phyloP scores from a whole-genome alignment of 2,113 vertebrate genomes.

The Vulpes lagopus region DNA sequence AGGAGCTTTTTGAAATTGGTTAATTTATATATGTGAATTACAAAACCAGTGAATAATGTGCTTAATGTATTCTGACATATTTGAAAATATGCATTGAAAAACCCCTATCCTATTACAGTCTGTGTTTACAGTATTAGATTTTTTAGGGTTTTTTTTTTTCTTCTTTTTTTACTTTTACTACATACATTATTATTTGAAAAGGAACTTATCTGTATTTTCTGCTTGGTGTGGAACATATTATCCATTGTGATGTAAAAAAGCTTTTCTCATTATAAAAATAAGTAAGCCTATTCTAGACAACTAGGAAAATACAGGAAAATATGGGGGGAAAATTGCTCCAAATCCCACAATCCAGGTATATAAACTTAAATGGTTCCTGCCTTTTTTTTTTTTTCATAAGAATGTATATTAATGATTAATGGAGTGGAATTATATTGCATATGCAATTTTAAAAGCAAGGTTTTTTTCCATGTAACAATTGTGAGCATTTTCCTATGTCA shows the following conservation, averaged over 20 bases:
- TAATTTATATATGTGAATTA: conserved; percentile 82
- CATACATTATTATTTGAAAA: conserved; percentile 65
- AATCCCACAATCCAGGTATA: not conserved
- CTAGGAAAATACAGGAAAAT: conserved; percentile 37
- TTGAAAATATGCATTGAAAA: conserved; percentile 62
- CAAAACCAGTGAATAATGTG: conserved; percentile 74
- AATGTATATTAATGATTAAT: conserved; percentile 29
- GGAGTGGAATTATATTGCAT: conserved; percentile 36
- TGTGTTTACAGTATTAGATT: conserved; percentile 22
- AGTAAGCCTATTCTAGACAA: not conserved
- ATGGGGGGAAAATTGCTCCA: not conserved
- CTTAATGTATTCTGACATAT: conserved; percentile 69
- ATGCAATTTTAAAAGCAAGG: conserved; percentile 21
- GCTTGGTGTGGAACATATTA: conserved; percentile 53
- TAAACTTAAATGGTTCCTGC: conserved; percentile 36
- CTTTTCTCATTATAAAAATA: conserved; percentile 27
- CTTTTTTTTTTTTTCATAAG: not conserved
- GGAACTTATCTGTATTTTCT: conserved; percentile 65
- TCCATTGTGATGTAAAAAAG: conserved; percentile 48
- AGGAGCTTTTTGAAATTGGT: conserved; percentile 77
- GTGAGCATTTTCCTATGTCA: conserved; percentile 17
- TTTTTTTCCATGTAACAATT: not conserved
- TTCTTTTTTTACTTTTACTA: not conserved
- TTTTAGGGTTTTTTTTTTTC: conserved; percentile 56
- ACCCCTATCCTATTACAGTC: conserved; percentile 44